Base-by-base conservation (phyloP, 1,140 invertebrate genomes). In the Drosophila mauritiana region DNA sequence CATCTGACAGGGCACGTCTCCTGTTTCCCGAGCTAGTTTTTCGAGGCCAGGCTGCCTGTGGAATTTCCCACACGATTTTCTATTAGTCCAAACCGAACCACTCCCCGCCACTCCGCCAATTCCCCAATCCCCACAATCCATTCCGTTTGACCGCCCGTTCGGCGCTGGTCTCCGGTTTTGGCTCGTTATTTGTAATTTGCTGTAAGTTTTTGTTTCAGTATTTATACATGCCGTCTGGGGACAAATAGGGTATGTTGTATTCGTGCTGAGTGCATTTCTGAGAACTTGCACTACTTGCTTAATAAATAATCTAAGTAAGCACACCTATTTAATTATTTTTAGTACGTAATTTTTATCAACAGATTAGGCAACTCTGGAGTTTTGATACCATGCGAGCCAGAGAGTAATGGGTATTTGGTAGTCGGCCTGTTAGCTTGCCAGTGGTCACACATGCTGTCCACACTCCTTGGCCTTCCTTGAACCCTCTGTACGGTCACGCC, bases 171-270 rank as follows among this genome's bases (percentile, higher is more conserved):
- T 31, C 12, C 36, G 78, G 20, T 46, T 72, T 78, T 82, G 53
- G 56, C 83, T 88, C 83, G 82, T 86, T 86, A 86, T 86, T 86
- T 82, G 82, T 86, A 86, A 86, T 86, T 86, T 86, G 82, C 78
- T 86, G 82, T 82, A 86, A 86, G 83, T 86, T 86, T 85, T 75
- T 88, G 78, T 86, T 82, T 82, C 74, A 76, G 82, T 82, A 82
- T 88, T 82, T 86, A 88, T 86, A 36, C 49, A 3, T 13, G 45
- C 13, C 25, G n/a, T 8, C 22, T 13, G 13, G n/a, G 13, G 12
- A 4, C 7, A 1, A 3, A n/a, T 7, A 17, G 48, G 25, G 48
- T 17, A 51, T 51, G 13, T n/a, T 48, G 22, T 0, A 27, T 4
- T 31, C 25, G 46, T 15, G n/a, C 7, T 4, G 10, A 43, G 20